These are phyloP conservation scores for Lithobates sylvaticus DNA, from an alignment of 2,797 vertebrate genomes.

Conservation along the genomic window DNA sequence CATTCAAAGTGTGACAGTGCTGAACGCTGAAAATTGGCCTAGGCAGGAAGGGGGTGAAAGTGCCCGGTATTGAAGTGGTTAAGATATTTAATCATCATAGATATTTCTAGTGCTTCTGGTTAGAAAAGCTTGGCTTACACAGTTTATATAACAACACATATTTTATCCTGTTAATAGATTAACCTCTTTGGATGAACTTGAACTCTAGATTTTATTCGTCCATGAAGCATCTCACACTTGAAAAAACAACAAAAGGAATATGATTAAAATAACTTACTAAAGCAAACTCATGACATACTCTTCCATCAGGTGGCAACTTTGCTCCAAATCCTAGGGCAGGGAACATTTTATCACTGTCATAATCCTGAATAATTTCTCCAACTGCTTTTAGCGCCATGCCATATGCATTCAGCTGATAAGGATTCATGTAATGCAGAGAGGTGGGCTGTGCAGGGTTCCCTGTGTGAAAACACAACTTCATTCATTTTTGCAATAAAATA, in stretches of 20 bases:
- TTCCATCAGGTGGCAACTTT: conserved; percentile 94
- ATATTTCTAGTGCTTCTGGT: too few relatives aligned
- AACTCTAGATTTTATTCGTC: too few relatives aligned
- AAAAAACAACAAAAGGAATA: not conserved
- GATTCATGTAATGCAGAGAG: conserved; percentile 97
- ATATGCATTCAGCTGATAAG: conserved; percentile 95
- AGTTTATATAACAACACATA: too few relatives aligned
- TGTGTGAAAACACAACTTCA: conserved; percentile 69
- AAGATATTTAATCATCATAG: too few relatives aligned
- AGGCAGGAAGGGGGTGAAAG: too few relatives aligned
- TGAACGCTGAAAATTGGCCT: too few relatives aligned
- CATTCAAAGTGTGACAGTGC: too few relatives aligned
- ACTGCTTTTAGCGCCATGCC: conserved; percentile 96
- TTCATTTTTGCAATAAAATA: not conserved
- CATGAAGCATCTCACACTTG: not conserved
- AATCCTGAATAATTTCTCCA: conserved; percentile 98
- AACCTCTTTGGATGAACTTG: too few relatives aligned
- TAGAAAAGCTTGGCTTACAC: too few relatives aligned
- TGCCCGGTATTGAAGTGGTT: too few relatives aligned
- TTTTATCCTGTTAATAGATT: too few relatives aligned
- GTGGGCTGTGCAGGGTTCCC: conserved; percentile 97
- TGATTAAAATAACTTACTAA: conserved; percentile 80
- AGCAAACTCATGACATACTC: conserved; percentile 96
- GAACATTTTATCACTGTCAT: conserved; percentile 99
- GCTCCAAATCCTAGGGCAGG: conserved; percentile 96